phyloP scores from a whole-genome alignment of 2,797 vertebrate species.

The Hippocampus kuda region DNA sequence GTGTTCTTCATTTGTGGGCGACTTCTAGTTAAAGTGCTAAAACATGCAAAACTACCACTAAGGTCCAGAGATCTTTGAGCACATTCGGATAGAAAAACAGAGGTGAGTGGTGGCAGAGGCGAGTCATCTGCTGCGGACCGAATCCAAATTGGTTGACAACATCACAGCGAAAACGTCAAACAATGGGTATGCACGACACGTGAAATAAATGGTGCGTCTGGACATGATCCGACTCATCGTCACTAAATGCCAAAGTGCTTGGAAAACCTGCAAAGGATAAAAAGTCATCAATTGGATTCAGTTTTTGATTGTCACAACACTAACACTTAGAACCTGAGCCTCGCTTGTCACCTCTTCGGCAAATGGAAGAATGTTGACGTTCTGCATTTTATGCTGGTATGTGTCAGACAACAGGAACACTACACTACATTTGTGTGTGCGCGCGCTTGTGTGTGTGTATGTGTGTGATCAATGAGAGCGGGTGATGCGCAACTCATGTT shows the following conservation, averaged over 20 bases:
- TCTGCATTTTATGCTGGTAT: constrained; percentile 46
- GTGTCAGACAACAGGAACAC: constrained; percentile 19
- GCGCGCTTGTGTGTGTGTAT: not conserved
- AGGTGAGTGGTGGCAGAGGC: constrained; percentile 14
- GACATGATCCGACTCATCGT: constrained; percentile 44
- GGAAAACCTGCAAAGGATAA: constrained; percentile 45
- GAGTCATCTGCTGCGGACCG: constrained; percentile 25
- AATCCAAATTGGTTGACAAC: not conserved
- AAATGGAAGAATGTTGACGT: constrained; percentile 31
- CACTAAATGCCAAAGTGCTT: constrained; percentile 64
- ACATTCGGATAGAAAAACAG: not conserved
- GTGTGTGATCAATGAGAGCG: not conserved
- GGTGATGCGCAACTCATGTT: no score
- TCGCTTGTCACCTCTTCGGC: constrained; percentile 39
- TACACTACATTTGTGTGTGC: constrained; percentile 19
- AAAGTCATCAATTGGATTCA: constrained; percentile 30
- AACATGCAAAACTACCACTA: constrained; percentile 29
- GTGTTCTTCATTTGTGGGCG: constrained; percentile 9
- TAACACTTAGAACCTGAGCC: constrained; percentile 55
- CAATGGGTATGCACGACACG: constrained; percentile 42
- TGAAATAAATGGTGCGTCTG: constrained; percentile 41
- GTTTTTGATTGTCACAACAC: constrained; percentile 58
- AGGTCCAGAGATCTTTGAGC: constrained; percentile 10
- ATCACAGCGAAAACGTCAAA: constrained; percentile 11
- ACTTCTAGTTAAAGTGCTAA: constrained; percentile 29